Conservation (phyloP, 2,113 vertebrate species). For the Leptosomus discolor region DNA sequence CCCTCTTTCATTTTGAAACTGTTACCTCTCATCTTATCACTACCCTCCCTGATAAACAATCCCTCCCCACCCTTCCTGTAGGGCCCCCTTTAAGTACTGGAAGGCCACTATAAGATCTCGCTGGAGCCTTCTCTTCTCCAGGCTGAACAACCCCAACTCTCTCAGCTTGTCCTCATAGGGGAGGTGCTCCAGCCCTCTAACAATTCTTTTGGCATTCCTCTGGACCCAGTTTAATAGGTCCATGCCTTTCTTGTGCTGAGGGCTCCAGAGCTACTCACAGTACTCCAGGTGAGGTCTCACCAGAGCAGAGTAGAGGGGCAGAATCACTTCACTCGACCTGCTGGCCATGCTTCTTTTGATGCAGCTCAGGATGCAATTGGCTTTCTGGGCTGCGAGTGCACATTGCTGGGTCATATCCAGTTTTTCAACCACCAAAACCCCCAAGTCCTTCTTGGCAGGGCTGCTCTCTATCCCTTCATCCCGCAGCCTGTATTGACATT, state of each 20-base stretch:
- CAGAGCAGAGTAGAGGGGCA: rapidly evolving
- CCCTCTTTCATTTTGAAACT: neutral
- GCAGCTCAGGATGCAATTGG: neutral
- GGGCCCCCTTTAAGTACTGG: rapidly evolving
- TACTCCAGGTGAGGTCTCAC: rapidly evolving
- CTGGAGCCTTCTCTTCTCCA: rapidly evolving
- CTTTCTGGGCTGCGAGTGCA: neutral
- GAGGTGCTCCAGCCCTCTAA: neutral
- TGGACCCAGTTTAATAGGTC: rapidly evolving
- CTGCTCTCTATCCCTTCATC: neutral
- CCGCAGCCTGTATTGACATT: neutral
- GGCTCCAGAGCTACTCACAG: rapidly evolving
- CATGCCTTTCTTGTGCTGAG: neutral
- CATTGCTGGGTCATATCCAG: rapidly evolving
- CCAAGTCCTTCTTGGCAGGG: neutral
- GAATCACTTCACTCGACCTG: neutral
- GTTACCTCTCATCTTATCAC: neutral
- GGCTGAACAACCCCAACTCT: neutral
- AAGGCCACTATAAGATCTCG: rapidly evolving
- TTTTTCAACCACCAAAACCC: neutral
- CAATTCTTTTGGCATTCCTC: neutral
- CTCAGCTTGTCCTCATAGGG: neutral
- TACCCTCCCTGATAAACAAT: neutral
- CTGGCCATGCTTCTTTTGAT: neutral
- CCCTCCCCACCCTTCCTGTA: neutral